Conservation (phyloP, 2,797 vertebrate species). For the Fistularia tabacaria region DNA sequence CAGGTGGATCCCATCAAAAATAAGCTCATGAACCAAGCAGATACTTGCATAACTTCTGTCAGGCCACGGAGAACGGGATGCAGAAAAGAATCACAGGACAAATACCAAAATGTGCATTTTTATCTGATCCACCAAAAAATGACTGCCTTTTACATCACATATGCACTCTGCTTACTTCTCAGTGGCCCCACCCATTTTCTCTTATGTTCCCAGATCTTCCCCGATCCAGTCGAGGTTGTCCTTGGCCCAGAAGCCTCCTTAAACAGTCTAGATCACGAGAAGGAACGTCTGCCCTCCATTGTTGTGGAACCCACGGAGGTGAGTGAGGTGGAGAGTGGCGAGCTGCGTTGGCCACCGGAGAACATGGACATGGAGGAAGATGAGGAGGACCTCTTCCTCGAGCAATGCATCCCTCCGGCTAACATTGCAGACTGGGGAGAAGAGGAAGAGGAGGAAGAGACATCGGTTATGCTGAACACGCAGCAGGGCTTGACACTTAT, state of each 20-base stretch:
- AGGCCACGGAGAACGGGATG: no score
- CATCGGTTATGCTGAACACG: constrained; percentile 59
- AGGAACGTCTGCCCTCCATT: constrained; percentile 80
- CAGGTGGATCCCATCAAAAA: no score
- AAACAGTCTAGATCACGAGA: constrained; percentile 49
- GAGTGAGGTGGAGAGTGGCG: constrained; percentile 81
- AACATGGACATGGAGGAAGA: constrained; percentile 71
- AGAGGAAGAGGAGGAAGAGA: constrained; percentile 63
- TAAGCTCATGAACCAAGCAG: no score
- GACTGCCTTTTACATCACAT: no score
- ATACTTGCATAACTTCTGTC: no score
- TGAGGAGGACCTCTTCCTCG: constrained; percentile 75
- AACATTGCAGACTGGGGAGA: constrained; percentile 78
- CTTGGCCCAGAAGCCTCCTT: constrained; percentile 47
- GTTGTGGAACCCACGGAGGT: constrained; percentile 81
- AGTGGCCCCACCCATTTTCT: background rate
- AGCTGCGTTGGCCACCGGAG: constrained; percentile 82
- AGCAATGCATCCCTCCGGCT: constrained; percentile 77
- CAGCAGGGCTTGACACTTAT: constrained; percentile 69
- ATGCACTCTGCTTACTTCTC: background rate
- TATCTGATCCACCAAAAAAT: no score
- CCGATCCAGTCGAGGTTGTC: constrained; percentile 69
- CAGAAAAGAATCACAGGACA: no score
- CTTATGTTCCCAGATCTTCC: constrained; percentile 71
- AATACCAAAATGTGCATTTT: no score